A percentile compares a stretch with the other conserved stretches of the same genome.
phyloP scores from a whole-genome alignment of 2,113 vertebrate species.

The Peromyscus californicus region DNA sequence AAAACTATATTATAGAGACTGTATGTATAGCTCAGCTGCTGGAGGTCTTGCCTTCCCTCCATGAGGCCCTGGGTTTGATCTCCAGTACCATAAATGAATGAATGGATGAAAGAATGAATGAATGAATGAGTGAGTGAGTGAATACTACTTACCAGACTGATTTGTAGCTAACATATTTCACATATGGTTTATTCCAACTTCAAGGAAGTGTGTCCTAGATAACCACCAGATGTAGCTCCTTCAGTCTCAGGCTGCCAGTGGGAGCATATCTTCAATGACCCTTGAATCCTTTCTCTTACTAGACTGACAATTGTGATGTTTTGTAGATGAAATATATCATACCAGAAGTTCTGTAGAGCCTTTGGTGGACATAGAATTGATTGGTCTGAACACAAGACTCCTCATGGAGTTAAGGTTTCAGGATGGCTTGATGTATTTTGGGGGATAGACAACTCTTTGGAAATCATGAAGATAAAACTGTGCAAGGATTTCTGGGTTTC shows the following conservation, averaged over 20 bases:
- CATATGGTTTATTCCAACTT: not conserved
- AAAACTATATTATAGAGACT: not conserved
- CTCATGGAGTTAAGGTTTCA: not conserved
- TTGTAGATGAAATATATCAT: not conserved
- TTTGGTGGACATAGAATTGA: not conserved
- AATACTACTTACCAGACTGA: not conserved
- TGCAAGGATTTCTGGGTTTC: slow-evolving; percentile 23
- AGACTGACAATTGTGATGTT: not conserved
- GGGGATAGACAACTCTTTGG: slow-evolving; percentile 33
- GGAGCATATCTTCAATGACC: not conserved
- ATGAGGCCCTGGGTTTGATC: not conserved
- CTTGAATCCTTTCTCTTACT: not conserved
- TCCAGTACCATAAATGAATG: not conserved
- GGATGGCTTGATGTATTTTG: not conserved
- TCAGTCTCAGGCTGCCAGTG: not conserved
- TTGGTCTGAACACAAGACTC: not conserved
- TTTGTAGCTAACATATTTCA: not conserved
- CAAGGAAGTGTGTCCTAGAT: not conserved
- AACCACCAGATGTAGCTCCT: fast-evolving
- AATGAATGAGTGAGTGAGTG: not conserved
- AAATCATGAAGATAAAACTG: slow-evolving; percentile 10
- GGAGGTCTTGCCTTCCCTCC: not conserved
- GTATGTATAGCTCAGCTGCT: not conserved
- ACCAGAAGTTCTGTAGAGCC: not conserved
- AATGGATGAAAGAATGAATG: not conserved